Percentiles rank a stretch among this genome's conserved stretches.
phyloP scores from a whole-genome alignment of 1,140 invertebrate species.

The Fopius arisanus region DNA sequence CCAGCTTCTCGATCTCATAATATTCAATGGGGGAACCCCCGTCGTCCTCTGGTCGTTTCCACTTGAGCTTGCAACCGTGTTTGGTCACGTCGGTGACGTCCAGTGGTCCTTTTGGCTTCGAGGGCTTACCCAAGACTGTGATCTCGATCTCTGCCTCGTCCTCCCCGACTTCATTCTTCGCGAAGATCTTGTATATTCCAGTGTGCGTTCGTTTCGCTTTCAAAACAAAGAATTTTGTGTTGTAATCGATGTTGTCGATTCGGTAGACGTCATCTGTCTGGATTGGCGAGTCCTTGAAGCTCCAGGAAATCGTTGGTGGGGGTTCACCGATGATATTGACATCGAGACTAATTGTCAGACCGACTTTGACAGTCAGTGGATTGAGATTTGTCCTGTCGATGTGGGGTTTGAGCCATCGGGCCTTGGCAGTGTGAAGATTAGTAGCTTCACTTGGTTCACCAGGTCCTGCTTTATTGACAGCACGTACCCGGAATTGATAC shows the following conservation, averaged over 20 bases:
- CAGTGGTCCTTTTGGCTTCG: conserved; percentile 76
- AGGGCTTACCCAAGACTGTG: conserved; percentile 77
- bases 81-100: conserved; percentile 91
- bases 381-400: conserved; percentile 93
- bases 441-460: conserved; percentile 95
- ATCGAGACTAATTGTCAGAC: conserved; percentile 88
- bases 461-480: conserved; percentile 94
- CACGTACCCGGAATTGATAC: conserved; percentile 93
- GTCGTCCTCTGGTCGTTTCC: conserved; percentile 93
- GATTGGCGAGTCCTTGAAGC: conserved; percentile 79
- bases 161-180: conserved; percentile 93
- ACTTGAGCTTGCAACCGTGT: conserved; percentile 91
- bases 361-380: conserved; percentile 85
- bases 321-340: conserved; percentile 95
- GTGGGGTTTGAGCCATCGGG: conserved; percentile 88
- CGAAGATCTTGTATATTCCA: conserved; percentile 91
- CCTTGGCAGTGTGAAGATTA: conserved; percentile 94
- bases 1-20: conserved; percentile 97
- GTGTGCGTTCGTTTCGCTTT: conserved; percentile 82
- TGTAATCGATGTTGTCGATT: conserved; percentile 88
- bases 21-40: conserved; percentile 92
- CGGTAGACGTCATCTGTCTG: conserved; percentile 74
- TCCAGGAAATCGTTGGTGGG: conserved; percentile 91
- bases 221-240: conserved; percentile 88
- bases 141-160: conserved; percentile 92